These are phyloP conservation scores for Cryptocephalus primarius DNA, from an alignment of 2,888 invertebrate genomes.

Conservation along the genomic window DNA sequence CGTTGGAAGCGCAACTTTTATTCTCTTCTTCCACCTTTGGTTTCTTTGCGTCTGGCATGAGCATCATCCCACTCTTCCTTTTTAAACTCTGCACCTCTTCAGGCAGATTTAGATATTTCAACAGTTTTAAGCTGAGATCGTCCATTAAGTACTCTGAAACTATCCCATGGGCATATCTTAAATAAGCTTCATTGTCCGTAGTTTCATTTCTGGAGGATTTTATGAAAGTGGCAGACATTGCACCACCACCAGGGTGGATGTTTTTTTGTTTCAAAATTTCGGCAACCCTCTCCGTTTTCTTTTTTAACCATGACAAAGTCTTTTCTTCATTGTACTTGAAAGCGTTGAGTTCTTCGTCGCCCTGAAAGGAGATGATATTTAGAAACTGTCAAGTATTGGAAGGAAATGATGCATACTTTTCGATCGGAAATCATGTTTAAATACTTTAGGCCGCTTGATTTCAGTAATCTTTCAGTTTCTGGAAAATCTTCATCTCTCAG, in stretches of 20 bases:
- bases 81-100: constrained; percentile 43
- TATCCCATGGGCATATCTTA: constrained; percentile 67
- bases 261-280: constrained; percentile 54
- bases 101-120: constrained; percentile 53
- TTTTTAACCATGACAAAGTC: constrained; percentile 61
- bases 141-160: constrained; percentile 68
- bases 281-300: constrained; percentile 56
- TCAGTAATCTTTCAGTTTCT: constrained; percentile 45
- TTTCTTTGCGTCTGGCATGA: constrained; percentile 35
- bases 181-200: constrained; percentile 46
- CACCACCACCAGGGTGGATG: constrained; percentile 59
- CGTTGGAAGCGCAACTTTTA: constrained; percentile 35
- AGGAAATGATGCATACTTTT: constrained; percentile 40
- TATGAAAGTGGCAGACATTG: constrained; percentile 66
- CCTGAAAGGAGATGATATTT: constrained; percentile 35
- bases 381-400: not conserved
- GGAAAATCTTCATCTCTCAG: constrained; percentile 56
- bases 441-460: constrained; percentile 44
- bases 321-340: constrained; percentile 75
- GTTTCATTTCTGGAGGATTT: constrained; percentile 43
- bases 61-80: constrained; percentile 31
- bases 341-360: constrained; percentile 59
- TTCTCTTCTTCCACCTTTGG: constrained; percentile 25
- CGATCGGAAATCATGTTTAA: constrained; percentile 55
- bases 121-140: constrained; percentile 53